phyloP scores from a whole-genome alignment of 2,888 invertebrate genomes.

The Tortricodes alternella region DNA sequence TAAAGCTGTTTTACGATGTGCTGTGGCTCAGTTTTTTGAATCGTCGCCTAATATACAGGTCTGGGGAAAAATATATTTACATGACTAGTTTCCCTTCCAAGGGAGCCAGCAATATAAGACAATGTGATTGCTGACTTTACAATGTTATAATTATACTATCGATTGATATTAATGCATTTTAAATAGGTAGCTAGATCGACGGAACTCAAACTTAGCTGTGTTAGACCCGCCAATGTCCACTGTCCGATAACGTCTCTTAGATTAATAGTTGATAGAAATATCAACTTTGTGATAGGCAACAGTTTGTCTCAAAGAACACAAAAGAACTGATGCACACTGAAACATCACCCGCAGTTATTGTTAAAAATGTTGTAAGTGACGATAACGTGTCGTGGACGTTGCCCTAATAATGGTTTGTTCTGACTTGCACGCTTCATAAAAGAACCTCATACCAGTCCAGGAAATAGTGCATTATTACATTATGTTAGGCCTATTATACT shows the following conservation, averaged over 20 bases:
- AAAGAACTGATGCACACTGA: no score
- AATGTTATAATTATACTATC: not conserved
- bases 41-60: conserved; percentile 1
- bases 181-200: conserved; percentile 2
- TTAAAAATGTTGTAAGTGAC: not conserved
- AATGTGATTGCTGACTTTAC: conserved; percentile 1
- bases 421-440: not conserved
- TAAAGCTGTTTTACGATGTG: conserved; percentile 7
- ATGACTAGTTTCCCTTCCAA: conserved; percentile 21
- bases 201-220: conserved; percentile 16
- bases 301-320: no score
- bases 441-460: conserved; percentile 19
- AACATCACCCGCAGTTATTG: no score
- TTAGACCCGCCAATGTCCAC: conserved; percentile 5
- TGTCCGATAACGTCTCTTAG: not conserved
- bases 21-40: conserved; percentile 3
- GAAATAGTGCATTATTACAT: conserved; percentile 28
- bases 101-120: not conserved
- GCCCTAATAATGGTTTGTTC: not conserved
- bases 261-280: no score
- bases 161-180: conserved; percentile 10
- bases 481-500: conserved; percentile 27
- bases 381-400: not conserved
- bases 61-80: not conserved
- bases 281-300: no score